Percentiles rank a stretch among this genome's conserved stretches.
These are phyloP conservation scores for Cotesia congregata DNA, from an alignment of 2,888 invertebrate species.

Conservation along the genomic window DNA sequence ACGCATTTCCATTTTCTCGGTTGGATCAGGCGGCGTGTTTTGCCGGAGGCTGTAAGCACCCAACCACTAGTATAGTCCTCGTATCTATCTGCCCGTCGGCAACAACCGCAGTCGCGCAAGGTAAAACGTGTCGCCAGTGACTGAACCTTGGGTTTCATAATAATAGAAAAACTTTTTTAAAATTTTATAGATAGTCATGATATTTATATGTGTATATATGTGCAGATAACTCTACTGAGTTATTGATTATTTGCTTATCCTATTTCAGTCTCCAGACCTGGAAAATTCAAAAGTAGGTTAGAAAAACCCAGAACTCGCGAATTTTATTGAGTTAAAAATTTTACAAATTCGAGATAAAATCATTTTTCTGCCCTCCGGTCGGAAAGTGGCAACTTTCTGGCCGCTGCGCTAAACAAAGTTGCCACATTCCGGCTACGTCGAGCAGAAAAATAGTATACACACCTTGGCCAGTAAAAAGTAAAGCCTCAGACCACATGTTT, in stretches of 20 bases:
- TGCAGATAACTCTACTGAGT: not conserved
- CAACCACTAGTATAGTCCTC: conserved; percentile 17
- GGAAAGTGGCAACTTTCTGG: too few species aligned
- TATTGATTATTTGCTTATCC: not conserved
- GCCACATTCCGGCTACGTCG: too few species aligned
- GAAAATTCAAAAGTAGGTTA: not conserved
- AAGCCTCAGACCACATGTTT: too few species aligned
- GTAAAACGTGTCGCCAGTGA: conserved; percentile 20
- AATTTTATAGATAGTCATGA: not conserved
- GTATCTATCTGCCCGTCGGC: conserved; percentile 20
- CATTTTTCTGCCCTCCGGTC: too few species aligned
- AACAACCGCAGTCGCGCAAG: conserved; percentile 10
- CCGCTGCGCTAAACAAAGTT: too few species aligned
- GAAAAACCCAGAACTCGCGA: not conserved
- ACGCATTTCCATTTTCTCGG: conserved; percentile 31
- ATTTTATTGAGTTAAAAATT: not conserved
- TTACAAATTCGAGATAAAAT: not conserved
- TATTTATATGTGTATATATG: not conserved
- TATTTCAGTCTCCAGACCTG: not conserved
- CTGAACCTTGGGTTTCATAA: conserved; percentile 14
- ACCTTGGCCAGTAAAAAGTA: too few species aligned
- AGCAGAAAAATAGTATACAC: too few species aligned
- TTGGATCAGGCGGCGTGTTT: conserved; percentile 26
- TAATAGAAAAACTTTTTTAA: not conserved
- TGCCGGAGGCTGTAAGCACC: conserved; percentile 25